These are phyloP conservation scores for Coregonus sp. DNA, from an alignment of 2,797 vertebrate genomes.

Conservation along the genomic window DNA sequence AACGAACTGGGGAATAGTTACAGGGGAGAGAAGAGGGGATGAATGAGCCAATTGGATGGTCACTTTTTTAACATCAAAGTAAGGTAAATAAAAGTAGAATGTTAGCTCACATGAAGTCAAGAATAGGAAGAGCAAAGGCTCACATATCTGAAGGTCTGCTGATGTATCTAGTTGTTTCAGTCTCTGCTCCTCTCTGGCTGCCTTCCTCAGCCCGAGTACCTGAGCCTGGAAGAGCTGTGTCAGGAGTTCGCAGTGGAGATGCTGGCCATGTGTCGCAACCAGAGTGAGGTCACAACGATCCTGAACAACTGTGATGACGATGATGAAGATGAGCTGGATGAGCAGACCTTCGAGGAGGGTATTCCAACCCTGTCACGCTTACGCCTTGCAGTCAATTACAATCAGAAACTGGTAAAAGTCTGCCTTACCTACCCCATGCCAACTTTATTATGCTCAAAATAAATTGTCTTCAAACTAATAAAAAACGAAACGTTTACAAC, in stretches of 20 bases:
- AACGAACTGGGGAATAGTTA: no score
- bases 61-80: no score
- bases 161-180: no score
- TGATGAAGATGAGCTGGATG: constrained; percentile 69
- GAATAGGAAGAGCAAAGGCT: no score
- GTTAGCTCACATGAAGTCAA: no score
- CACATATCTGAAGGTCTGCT: no score
- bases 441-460: not conserved
- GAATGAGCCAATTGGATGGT: no score
- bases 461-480: not conserved
- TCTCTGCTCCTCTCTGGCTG: no score
- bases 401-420: constrained; percentile 83
- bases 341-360: constrained; percentile 86
- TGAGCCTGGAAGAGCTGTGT: constrained; percentile 82
- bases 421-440: not conserved
- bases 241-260: constrained; percentile 90
- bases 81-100: no score
- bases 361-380: constrained; percentile 87
- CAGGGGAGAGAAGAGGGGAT: no score
- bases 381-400: constrained; percentile 85
- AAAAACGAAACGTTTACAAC: not conserved
- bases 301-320: constrained; percentile 81
- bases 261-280: constrained; percentile 91
- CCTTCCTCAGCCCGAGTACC: constrained; percentile 83
- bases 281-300: constrained; percentile 88